Evolutionary conservation across 1,140 invertebrate genomes (phyloP).

Genomic region (Halictus rubicundus): DNA sequence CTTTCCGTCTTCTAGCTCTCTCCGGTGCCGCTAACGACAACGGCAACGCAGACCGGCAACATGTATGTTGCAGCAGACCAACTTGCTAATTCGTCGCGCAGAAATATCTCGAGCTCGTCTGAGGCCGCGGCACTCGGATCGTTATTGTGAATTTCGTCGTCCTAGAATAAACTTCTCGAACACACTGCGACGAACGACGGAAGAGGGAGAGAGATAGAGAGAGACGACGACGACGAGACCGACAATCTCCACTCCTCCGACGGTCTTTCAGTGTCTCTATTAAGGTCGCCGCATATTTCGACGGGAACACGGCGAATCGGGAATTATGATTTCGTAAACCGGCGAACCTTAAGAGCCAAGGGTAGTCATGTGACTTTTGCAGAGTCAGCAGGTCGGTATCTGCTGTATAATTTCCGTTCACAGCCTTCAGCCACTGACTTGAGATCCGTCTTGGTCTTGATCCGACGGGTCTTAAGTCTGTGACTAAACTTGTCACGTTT

Average conservation of each 20-base stretch:
- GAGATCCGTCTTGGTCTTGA: too few species aligned
- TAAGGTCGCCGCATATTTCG: background rate
- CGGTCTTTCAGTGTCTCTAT: constrained; percentile 28
- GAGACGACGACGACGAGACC: background rate
- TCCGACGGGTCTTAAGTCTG: too few species aligned
- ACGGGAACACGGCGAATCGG: too few species aligned
- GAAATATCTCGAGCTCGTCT: constrained; percentile 58
- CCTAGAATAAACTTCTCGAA: constrained; percentile 50
- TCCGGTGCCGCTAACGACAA: background rate
- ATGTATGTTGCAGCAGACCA: constrained; percentile 21
- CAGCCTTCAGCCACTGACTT: too few species aligned
- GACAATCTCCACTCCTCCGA: background rate
- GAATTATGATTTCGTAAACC: too few species aligned
- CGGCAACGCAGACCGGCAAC: background rate
- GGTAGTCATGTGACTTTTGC: too few species aligned
- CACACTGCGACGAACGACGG: background rate
- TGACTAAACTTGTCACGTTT: too few species aligned
- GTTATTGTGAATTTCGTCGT: constrained; percentile 58
- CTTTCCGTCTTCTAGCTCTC: background rate
- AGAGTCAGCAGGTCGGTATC: too few species aligned
- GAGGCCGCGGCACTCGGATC: constrained; percentile 36
- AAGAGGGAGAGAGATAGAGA: too few species aligned
- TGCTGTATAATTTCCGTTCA: too few species aligned
- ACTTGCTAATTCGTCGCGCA: constrained; percentile 56
- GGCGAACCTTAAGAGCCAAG: too few species aligned